Evolutionary conservation across 2,113 vertebrate species (phyloP).

Genomic region (Salminus brasiliensis): DNA sequence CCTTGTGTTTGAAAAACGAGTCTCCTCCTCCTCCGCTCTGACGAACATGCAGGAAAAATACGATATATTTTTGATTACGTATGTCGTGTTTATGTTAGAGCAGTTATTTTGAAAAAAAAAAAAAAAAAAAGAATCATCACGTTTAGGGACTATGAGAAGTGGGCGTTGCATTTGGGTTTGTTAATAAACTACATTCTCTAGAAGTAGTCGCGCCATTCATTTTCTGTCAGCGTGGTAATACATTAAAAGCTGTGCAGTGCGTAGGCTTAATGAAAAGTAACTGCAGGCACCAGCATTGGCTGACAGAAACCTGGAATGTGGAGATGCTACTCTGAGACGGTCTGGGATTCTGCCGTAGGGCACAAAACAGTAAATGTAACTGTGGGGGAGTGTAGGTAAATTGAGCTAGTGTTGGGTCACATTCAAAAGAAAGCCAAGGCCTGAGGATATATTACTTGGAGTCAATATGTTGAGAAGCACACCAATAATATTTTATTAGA

Average conservation of each 20-base stretch:
- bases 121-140: too few species aligned
- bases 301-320: neutral
- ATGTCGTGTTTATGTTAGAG: neutral
- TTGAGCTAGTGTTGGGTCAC: neutral
- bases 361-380: neutral
- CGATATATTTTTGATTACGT: too few species aligned
- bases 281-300: too few species aligned
- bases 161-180: neutral
- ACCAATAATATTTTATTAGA: neutral
- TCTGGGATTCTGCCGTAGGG: neutral
- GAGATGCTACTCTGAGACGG: neutral
- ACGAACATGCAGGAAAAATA: neutral
- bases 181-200: neutral
- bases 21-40: neutral
- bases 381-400: neutral
- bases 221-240: too few species aligned
- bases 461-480: neutral
- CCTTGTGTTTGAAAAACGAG: too few species aligned
- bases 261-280: too few species aligned
- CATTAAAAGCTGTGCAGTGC: too few species aligned
- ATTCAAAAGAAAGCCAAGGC: neutral
- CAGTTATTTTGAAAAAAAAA: neutral
- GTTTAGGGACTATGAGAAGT: too few species aligned
- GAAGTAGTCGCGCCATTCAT: too few species aligned
- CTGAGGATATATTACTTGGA: neutral